Base-by-base conservation (phyloP, 1,140 invertebrate species). In the Cylas formicarius region DNA sequence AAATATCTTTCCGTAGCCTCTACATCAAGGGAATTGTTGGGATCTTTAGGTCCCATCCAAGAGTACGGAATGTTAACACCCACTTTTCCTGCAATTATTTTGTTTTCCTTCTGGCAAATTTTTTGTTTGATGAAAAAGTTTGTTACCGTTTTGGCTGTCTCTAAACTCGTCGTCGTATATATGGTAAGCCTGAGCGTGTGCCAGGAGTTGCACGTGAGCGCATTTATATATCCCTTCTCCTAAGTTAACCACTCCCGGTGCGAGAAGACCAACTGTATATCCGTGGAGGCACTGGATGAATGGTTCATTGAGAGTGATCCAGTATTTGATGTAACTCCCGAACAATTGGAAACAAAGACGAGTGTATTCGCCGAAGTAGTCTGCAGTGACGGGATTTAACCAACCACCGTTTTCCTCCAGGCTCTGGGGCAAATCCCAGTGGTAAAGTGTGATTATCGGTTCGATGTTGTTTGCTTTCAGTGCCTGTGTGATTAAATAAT, bases 331-430 rank as follows among this genome's bases (percentile, higher is more conserved):
- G 37, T 40, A 23, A 29, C 51, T 50, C 5, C 48, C 45, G 11
- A 55, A 53, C 2, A 3, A 18, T 22, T 28, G 13, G 23, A 55
- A 55, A 23, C 18, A 40, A 13, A 55, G 17, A 18, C 34, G 24
- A 3, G 64, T 63, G 37, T 61, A 67, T 7, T 63, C 57, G 11
- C 59, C 68, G 50, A 78, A 81, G 50, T 71, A 68, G 0, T 76
- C 71, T 10, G 71, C 69, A 28, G 80, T 70, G 16, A 70, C 44
- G 1, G 72, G 70, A 56, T 81, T 82, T 2, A 72, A 61, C 78
- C 77, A 81, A 2, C 78, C 79, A 1, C 79, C 80, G 10, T 77
- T 49, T 31, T 80, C 73, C 55, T 81, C 76, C 4, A 82, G 50
- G 10, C 62, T 63, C 46, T 80, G 72, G 0, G 80, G 81, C 24